These are phyloP conservation scores for Hyperoplus immaculatus DNA, from an alignment of 2,797 vertebrate species.

Conservation along the genomic window DNA sequence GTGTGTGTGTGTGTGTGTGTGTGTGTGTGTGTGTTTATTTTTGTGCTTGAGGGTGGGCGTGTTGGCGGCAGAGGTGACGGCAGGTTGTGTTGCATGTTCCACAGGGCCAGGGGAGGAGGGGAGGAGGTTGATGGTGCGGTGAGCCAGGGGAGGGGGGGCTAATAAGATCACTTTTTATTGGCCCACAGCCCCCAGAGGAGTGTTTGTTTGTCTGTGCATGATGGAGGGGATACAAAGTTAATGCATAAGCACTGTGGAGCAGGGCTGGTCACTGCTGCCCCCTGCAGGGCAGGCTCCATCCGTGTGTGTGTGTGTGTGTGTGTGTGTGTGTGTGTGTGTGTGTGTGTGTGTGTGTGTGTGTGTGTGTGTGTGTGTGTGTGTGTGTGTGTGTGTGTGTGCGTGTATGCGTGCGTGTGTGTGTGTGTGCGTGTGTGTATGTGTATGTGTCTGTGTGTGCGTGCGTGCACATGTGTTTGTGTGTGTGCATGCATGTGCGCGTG, in stretches of 20 bases:
- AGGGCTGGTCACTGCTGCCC: conserved; percentile 83
- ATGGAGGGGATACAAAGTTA: conserved; percentile 79
- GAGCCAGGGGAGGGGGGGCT: conserved; percentile 65
- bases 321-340: conserved; percentile 9
- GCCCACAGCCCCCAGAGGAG: conserved; percentile 76
- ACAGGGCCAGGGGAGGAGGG: conserved; percentile 50
- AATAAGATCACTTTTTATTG: conserved; percentile 84
- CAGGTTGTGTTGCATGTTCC: conserved; percentile 72
- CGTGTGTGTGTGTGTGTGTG: conserved; percentile 7
- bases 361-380: neutral
- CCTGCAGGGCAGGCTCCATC: conserved; percentile 75
- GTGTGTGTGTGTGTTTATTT: conserved; percentile 47
- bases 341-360: neutral
- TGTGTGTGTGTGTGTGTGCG: neutral
- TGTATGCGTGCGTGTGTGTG: conserved; percentile 21
- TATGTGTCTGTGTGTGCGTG: conserved; percentile 22
- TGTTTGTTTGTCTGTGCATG: conserved; percentile 84
- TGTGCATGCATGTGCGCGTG: conserved; percentile 26
- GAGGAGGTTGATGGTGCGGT: conserved; percentile 59
- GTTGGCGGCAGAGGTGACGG: conserved; percentile 61
- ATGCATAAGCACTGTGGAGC: conserved; percentile 65
- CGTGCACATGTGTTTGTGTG: conserved; percentile 25
- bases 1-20: conserved; percentile 48
- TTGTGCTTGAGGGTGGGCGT: conserved; percentile 49
- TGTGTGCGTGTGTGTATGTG: conserved; percentile 5